Evolutionary conservation across 1,140 invertebrate genomes (phyloP).

Genomic region (Asobara japonica): DNA sequence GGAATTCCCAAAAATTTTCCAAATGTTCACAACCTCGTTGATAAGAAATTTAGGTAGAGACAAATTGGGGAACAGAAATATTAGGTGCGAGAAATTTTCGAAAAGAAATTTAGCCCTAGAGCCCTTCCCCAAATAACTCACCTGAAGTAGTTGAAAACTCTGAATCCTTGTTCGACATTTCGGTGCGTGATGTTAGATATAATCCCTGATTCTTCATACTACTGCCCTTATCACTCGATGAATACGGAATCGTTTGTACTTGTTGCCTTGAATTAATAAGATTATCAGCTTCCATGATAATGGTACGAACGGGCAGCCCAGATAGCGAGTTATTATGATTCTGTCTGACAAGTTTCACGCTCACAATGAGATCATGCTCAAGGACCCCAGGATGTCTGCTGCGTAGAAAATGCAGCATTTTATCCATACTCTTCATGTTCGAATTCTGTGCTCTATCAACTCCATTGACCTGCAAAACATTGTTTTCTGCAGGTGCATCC

Average conservation of each 20-base stretch:
- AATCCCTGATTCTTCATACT: neutral
- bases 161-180: neutral
- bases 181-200: neutral
- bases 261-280: slow-evolving; percentile 25
- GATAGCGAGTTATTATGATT: slow-evolving; percentile 39
- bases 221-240: neutral
- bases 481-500: neutral
- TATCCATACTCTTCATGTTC: slow-evolving; percentile 26
- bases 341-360: slow-evolving; percentile 38
- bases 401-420: slow-evolving; percentile 33
- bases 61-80: no score
- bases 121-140: no score
- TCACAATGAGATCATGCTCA: slow-evolving; percentile 44
- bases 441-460: neutral
- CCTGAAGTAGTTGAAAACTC: slow-evolving; percentile 30
- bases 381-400: slow-evolving; percentile 33
- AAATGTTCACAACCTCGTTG: no score
- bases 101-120: no score
- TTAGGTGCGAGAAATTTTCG: no score
- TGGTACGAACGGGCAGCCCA: slow-evolving; percentile 25
- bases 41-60: no score
- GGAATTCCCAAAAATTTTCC: no score
- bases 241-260: slow-evolving; percentile 33
- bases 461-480: neutral
- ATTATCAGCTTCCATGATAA: slow-evolving; percentile 37